Conservation (phyloP, 2,888 invertebrate genomes). For the Buathra laborator region DNA sequence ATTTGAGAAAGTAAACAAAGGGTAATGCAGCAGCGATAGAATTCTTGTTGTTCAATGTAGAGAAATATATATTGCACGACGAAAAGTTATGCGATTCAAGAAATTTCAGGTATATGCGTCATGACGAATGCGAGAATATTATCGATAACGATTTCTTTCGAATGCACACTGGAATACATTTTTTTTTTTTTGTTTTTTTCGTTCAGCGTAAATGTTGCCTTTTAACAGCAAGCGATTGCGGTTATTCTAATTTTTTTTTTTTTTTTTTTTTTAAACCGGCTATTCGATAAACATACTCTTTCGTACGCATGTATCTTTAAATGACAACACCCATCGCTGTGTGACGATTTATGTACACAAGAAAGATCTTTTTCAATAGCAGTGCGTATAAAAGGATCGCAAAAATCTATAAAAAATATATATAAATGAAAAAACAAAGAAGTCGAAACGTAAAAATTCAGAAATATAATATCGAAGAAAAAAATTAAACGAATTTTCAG, state of each 20-base stretch:
- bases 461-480: constrained; percentile 61
- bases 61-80: constrained; percentile 56
- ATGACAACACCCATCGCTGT: constrained; percentile 73
- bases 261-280: constrained; percentile 48
- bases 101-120: constrained; percentile 42
- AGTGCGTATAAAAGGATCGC: constrained; percentile 77
- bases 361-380: constrained; percentile 70
- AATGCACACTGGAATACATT: constrained; percentile 69
- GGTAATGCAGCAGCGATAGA: constrained; percentile 68
- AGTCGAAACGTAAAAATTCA: constrained; percentile 57
- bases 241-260: not conserved
- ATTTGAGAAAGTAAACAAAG: constrained; percentile 56
- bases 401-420: constrained; percentile 72
- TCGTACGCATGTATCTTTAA: constrained; percentile 67
- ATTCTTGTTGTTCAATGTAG: constrained; percentile 31
- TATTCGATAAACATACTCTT: constrained; percentile 68
- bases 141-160: constrained; percentile 66
- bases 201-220: constrained; percentile 75
- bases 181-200: constrained; percentile 53
- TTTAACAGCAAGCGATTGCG: constrained; percentile 63
- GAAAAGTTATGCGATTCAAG: constrained; percentile 55
- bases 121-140: constrained; percentile 65
- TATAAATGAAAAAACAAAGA: constrained; percentile 55
- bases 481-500: constrained; percentile 75
- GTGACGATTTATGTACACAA: constrained; percentile 71